phyloP scores from a whole-genome alignment of 2,113 vertebrate species.

The Falcunculus frontatus region DNA sequence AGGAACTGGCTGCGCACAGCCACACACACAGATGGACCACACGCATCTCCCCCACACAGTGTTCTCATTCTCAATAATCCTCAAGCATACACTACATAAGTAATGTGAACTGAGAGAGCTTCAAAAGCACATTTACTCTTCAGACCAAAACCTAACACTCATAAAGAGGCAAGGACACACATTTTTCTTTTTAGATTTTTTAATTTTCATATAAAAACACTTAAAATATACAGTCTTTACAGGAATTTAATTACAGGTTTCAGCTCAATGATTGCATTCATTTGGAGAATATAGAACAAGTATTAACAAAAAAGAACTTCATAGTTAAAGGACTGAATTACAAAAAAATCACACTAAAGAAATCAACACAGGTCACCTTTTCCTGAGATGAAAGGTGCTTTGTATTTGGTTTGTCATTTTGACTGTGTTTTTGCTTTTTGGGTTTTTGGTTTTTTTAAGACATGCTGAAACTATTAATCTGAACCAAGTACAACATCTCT shows the following conservation, averaged over 20 bases:
- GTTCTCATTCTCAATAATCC: neutral
- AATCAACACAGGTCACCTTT: neutral
- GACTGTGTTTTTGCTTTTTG: neutral
- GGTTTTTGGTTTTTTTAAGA: neutral
- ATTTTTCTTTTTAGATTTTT: neutral
- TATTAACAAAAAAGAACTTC: neutral
- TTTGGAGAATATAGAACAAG: neutral
- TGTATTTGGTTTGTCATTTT: neutral
- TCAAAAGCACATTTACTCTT: neutral
- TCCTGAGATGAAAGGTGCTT: neutral
- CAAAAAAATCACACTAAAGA: neutral
- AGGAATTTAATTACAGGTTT: neutral
- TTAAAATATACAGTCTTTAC: neutral
- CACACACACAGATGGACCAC: neutral
- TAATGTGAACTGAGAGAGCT: neutral
- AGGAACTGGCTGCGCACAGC: neutral
- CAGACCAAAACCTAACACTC: neutral
- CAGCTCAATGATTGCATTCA: neutral
- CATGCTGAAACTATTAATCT: neutral
- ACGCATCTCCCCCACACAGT: neutral
- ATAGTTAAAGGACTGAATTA: neutral
- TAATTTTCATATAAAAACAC: neutral
- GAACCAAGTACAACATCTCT: neutral
- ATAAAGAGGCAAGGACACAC: neutral
- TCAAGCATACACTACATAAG: rapidly evolving